phyloP scores from a whole-genome alignment of 2,797 vertebrate species.

The Rhynchotus rufescens region DNA sequence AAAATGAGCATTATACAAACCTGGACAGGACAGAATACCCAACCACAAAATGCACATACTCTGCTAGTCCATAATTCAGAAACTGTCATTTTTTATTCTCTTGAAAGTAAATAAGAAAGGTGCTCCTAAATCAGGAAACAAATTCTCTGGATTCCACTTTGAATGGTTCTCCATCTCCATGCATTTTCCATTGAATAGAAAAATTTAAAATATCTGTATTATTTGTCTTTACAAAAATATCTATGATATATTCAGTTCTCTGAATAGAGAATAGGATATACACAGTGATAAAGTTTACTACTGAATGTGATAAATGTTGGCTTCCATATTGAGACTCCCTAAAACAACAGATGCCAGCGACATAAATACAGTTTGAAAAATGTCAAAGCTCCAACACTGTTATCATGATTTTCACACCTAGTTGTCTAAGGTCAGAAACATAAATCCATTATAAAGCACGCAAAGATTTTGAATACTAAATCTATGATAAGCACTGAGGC shows the following conservation, averaged over 20 bases:
- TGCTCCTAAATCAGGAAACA: not conserved
- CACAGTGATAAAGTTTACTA: not conserved
- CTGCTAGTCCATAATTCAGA: not conserved
- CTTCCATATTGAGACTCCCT: not conserved
- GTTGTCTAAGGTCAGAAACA: not conserved
- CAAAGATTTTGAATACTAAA: not conserved
- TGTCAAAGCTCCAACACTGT: not conserved
- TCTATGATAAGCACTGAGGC: not conserved
- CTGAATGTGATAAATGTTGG: not conserved
- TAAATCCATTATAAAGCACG: not conserved
- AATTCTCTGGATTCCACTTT: not conserved
- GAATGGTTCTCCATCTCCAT: not conserved
- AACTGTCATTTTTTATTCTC: not conserved
- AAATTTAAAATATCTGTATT: not conserved
- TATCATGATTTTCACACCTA: accelerated
- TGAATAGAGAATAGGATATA: not conserved
- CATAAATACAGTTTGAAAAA: not conserved
- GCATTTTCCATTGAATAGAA: not conserved
- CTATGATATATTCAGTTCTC: not conserved
- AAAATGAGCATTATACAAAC: not conserved
- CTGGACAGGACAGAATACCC: not conserved
- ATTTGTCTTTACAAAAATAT: not conserved
- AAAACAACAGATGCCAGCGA: not conserved
- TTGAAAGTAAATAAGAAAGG: not conserved
- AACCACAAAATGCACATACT: not conserved